Evolutionary conservation across 2,888 invertebrate genomes (phyloP).

Genomic region (Allophyes oxyacanthae): DNA sequence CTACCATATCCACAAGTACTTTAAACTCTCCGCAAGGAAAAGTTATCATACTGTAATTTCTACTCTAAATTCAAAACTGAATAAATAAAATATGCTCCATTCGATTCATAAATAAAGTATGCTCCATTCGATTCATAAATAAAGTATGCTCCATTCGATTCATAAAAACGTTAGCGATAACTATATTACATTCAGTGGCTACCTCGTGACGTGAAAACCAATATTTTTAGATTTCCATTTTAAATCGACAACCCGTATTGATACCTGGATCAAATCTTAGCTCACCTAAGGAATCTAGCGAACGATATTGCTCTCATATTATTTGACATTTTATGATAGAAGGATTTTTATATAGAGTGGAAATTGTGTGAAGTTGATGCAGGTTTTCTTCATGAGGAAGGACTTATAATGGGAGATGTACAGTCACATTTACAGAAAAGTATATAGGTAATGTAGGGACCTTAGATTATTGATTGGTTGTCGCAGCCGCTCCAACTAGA

Average conservation of each 20-base stretch:
- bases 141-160: neutral
- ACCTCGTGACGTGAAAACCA: constrained; percentile 4
- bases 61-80: constrained; percentile 3
- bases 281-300: constrained; percentile 10
- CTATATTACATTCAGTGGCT: constrained; percentile 4
- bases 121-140: constrained; percentile 1
- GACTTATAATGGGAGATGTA: too few relatives aligned
- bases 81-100: neutral
- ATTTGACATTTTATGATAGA: constrained; percentile 3
- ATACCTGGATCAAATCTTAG: constrained; percentile 27
- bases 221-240: constrained; percentile 43
- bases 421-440: too few relatives aligned
- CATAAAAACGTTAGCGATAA: constrained; percentile 8
- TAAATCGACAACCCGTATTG: constrained; percentile 16
- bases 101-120: constrained; percentile 2
- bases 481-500: too few relatives aligned
- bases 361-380: neutral
- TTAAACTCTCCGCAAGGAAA: too few relatives aligned
- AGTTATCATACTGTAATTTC: neutral
- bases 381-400: neutral
- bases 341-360: neutral
- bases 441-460: too few relatives aligned
- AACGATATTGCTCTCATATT: neutral
- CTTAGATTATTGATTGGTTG: too few relatives aligned
- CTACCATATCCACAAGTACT: too few relatives aligned